Conservation (phyloP, 1,140 invertebrate species). For the Drosophila pandora region DNA sequence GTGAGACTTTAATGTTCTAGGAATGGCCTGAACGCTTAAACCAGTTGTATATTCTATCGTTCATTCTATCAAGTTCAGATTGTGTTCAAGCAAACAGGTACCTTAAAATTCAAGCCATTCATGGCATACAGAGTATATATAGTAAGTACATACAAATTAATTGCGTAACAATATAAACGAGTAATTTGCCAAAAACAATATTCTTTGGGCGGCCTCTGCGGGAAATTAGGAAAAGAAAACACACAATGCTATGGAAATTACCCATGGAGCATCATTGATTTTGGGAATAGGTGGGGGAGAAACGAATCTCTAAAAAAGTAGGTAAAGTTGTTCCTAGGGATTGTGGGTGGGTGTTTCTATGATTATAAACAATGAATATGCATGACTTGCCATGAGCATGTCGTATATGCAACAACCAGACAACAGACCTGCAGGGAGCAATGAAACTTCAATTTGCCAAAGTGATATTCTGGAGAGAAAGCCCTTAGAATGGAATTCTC, state of each 20-base stretch:
- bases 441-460: slow-evolving; percentile 69
- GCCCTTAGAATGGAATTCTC: slow-evolving; percentile 10
- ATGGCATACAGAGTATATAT: too few species aligned
- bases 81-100: neutral
- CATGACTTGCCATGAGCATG: slow-evolving; percentile 68
- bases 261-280: neutral
- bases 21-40: neutral
- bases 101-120: neutral
- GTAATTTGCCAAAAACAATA: neutral
- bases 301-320: too few species aligned
- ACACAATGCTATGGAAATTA: neutral
- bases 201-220: too few species aligned
- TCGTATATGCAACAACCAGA: slow-evolving; percentile 49
- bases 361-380: slow-evolving; percentile 74
- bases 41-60: neutral
- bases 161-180: neutral
- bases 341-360: slow-evolving; percentile 22
- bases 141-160: too few species aligned
- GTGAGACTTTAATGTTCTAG: neutral
- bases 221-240: neutral
- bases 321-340: neutral
- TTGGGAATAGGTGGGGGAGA: neutral
- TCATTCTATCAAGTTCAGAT: neutral
- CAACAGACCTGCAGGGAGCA: slow-evolving; percentile 28
- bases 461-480: slow-evolving; percentile 57